phyloP scores from a whole-genome alignment of 2,113 vertebrate genomes.

The Ovis aries region DNA sequence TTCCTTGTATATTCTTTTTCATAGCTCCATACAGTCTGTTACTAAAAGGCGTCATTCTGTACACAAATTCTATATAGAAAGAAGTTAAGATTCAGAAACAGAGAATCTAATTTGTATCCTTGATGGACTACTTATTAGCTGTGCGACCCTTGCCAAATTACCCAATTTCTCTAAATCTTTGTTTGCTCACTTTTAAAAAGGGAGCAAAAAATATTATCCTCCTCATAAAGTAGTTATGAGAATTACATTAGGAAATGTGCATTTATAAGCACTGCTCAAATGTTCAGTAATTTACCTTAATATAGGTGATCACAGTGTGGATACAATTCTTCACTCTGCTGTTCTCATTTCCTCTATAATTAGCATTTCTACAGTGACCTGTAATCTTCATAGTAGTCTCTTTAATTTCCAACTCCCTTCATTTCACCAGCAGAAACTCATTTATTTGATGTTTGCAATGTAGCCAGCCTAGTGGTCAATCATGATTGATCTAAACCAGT shows the following conservation, averaged over 20 bases:
- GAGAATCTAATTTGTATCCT: background rate
- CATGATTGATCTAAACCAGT: background rate
- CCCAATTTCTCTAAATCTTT: background rate
- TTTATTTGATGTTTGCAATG: background rate
- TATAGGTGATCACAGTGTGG: background rate
- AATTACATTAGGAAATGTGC: background rate
- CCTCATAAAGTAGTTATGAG: background rate
- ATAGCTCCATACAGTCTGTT: background rate
- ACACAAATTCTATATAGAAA: background rate
- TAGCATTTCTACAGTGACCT: background rate
- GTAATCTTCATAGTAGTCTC: background rate
- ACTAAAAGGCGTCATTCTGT: background rate
- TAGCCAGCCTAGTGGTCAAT: background rate
- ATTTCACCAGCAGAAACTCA: conserved; percentile 22
- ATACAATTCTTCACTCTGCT: background rate
- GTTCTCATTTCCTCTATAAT: conserved; percentile 30
- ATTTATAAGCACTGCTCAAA: background rate
- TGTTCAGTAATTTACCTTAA: conserved; percentile 8
- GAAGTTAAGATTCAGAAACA: background rate
- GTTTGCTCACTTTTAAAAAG: background rate
- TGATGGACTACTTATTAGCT: background rate
- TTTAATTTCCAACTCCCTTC: background rate
- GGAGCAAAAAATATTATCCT: background rate
- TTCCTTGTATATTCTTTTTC: background rate
- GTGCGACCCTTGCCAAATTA: background rate